A percentile compares a stretch with the other conserved stretches of the same genome.
These are phyloP conservation scores for Coturnix japonica DNA, from an alignment of 2,113 vertebrate genomes.

Conservation along the genomic window DNA sequence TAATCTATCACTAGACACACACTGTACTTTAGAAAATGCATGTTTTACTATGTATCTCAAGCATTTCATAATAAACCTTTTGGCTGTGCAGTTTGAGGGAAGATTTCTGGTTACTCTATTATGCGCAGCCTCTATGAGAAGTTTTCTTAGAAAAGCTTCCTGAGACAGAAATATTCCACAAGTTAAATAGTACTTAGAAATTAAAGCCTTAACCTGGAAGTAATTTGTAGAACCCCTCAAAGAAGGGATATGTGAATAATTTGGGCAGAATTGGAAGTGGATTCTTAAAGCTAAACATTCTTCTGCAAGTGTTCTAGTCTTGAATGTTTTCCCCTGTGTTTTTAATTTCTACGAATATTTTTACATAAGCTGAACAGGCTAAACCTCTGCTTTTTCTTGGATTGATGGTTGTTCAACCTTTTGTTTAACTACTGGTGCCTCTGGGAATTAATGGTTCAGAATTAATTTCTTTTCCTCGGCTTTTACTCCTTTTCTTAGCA, in stretches of 20 bases:
- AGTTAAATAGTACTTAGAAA: neutral
- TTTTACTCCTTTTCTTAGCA: neutral
- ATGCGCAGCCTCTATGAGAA: neutral
- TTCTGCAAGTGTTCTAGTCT: neutral
- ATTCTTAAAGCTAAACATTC: neutral
- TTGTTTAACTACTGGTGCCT: neutral
- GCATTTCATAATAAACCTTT: neutral
- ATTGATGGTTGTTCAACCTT: neutral
- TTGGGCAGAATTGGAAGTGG: neutral
- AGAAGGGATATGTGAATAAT: neutral
- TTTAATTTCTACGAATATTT: neutral
- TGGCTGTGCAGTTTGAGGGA: neutral
- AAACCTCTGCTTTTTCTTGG: neutral
- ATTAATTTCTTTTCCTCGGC: neutral
- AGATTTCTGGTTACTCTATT: neutral
- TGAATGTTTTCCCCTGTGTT: neutral
- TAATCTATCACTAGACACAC: neutral
- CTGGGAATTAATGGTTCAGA: neutral
- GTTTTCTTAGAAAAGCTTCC: neutral
- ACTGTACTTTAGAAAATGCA: neutral
- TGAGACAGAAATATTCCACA: neutral
- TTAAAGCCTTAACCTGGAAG: neutral
- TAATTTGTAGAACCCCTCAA: neutral
- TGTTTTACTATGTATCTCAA: neutral
- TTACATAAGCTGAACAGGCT: neutral